Evolutionary conservation across 2,113 vertebrate species (phyloP), one percentile per base, ranked within the genome.

Genomic region (Ophthalmolycus amberensis): DNA sequence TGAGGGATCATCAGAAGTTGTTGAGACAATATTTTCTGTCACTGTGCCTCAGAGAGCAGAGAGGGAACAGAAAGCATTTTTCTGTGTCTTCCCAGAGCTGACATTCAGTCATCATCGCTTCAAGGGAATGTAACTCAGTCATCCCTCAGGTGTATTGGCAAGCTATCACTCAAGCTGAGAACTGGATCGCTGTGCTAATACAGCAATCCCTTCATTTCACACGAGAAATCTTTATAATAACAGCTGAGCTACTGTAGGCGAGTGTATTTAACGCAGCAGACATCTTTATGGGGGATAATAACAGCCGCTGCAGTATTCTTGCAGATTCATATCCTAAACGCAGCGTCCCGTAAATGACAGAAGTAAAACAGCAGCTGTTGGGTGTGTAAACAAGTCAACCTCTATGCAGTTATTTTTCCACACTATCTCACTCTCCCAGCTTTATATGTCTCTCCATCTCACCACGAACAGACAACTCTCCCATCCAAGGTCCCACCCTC

Each of bases 41-140:
- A 79, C 79, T 25, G 70, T 40, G 77, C 52, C 70, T 56, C 64
- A 75, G 20, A 77, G 77, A 80, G 86, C 80, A 71, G 59, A 46
- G 52, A 46, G 52, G 74, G 78, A 91, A 75, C 80, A 82, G 67
- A 82, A 52, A 87, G 70, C 82, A 32, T 58, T 87, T 89, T 69
- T 80, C 69, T 71, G 59, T 50, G 75, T 81, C 83, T 89, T 85
- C 89, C 77, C 85, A 72, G 70, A 81, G 71, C 80, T 88, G 89
- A 91, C 87, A 87, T 85, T 48, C 88, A 86, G 77, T 88, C 83
- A 84, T 89, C 82, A 79, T 68, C 22, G 38, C 87, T 89, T 91
- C 85, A 91, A 91, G 83, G 82, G 85, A 85, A 85, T 70, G 82
- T 79, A 88, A 69, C 85, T 90, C 86, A 79, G 75, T 87, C 85